Evolutionary conservation across 1,140 invertebrate species (phyloP), one percentile per base, ranked within the genome.

Genomic region (Anastrepha obliqua): DNA sequence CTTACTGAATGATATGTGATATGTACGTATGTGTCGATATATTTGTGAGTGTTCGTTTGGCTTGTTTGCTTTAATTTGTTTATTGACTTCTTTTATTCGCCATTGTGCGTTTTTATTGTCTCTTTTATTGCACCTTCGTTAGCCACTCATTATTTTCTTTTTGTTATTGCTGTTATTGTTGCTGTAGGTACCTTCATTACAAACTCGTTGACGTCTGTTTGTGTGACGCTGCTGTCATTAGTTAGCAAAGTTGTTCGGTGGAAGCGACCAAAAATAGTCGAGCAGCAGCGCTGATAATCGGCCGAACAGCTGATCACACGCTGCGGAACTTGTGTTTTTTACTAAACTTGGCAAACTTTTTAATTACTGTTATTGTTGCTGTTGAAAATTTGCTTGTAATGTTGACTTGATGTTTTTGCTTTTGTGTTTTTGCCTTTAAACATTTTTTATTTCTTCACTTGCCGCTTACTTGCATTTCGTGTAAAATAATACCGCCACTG

Each of bases 21-120:
- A 11, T 8, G 51, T 55, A 55, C 11, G 51, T 55, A 55, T 11
- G 1, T 44, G 65, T 42, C 20, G 39, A 9, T 15, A 29, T 44
- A 15, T 17, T 20, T 42, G 29, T 39, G 17, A 3, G 67, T 74
- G 67, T 17, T 70, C 11, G 4, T 29, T 13, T 70, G 65, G 4
- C 67, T 74, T 39, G 29, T 67, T 67, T 42, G 67, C 67, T 74
- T 74, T 74, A 74, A 74, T 74, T 74, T 74, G 67, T 47, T 74
- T 74, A 74, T 74, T 74, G 67, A 74, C 42, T 44, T 74, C 42
- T 74, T 74, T 74, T 47, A 15, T 74, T 11, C 64, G 64, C 67
- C 67, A 74, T 74, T 74, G 67, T 74, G 42, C 44, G 39, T 5
- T 42, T 74, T 74, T 74, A 47, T 74, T 74, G 67, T 74, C 42